Percentiles rank a stretch among this genome's conserved stretches.
These are phyloP conservation scores for Microcebus lehilahytsara DNA, from an alignment of 2,113 vertebrate species.

Conservation along the genomic window DNA sequence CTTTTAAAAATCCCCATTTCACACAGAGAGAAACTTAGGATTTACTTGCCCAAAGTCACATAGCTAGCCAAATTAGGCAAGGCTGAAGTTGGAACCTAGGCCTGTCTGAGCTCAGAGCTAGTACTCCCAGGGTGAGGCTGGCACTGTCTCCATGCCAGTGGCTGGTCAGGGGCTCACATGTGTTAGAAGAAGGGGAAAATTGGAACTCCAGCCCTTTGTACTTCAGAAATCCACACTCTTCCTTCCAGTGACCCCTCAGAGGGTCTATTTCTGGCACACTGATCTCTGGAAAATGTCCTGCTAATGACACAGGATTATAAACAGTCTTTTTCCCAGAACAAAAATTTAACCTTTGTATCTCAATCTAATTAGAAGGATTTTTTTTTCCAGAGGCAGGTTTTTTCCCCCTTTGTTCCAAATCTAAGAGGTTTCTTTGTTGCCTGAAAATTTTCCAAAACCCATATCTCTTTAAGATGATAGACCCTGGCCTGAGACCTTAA, in stretches of 20 bases:
- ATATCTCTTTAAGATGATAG: neutral
- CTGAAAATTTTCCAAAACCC: neutral
- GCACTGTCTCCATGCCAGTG: neutral
- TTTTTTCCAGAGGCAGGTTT: slow-evolving; percentile 65
- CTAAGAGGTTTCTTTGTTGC: slow-evolving; percentile 52
- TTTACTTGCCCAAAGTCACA: neutral
- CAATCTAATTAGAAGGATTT: slow-evolving; percentile 74
- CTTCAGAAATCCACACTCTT: slow-evolving; percentile 49
- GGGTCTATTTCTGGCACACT: slow-evolving; percentile 70
- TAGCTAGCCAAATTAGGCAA: neutral
- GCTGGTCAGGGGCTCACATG: neutral
- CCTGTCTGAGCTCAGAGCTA: neutral
- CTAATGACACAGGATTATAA: slow-evolving; percentile 75
- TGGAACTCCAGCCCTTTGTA: slow-evolving; percentile 31
- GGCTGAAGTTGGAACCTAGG: neutral
- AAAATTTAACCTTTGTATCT: slow-evolving; percentile 77
- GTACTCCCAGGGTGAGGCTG: neutral
- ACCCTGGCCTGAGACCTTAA: neutral
- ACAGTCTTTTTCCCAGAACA: slow-evolving; percentile 72
- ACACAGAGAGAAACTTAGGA: slow-evolving; percentile 23
- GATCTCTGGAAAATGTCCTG: slow-evolving; percentile 74
- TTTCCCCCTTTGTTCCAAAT: slow-evolving; percentile 8
- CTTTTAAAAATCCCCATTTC: neutral
- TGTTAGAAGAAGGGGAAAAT: neutral
- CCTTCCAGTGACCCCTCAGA: slow-evolving; percentile 62